phyloP scores from a whole-genome alignment of 2,888 invertebrate genomes.

The Pammene fasciana region DNA sequence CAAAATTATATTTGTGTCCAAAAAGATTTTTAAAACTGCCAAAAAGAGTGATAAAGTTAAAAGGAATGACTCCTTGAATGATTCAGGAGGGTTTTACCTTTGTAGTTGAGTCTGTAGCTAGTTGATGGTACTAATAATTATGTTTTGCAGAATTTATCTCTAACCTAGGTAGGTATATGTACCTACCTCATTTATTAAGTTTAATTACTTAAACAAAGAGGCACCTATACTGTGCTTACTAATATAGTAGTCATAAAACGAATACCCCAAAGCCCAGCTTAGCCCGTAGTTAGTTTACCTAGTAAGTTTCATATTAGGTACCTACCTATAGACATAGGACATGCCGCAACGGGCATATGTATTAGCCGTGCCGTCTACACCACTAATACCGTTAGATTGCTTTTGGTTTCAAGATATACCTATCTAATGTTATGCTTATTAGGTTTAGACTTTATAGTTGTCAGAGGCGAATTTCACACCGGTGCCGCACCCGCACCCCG shows the following conservation, averaged over 20 bases:
- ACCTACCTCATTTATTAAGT: too few species aligned
- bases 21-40: slow-evolving; percentile 32
- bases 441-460: background rate
- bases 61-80: slow-evolving; percentile 33
- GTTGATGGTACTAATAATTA: too few species aligned
- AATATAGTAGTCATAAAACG: too few species aligned
- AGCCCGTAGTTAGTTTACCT: too few species aligned
- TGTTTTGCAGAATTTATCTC: too few species aligned
- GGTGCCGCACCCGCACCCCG: too few species aligned
- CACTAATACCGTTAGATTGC: background rate
- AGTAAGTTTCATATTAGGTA: background rate
- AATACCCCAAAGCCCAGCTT: too few species aligned
- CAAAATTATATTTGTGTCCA: slow-evolving; percentile 32
- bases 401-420: background rate
- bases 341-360: too few species aligned
- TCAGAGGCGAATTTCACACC: too few species aligned
- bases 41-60: slow-evolving; percentile 35
- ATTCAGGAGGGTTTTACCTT: slow-evolving; percentile 33
- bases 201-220: too few species aligned
- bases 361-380: background rate
- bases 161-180: too few species aligned
- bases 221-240: too few species aligned
- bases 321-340: background rate
- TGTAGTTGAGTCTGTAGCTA: slow-evolving; percentile 31
- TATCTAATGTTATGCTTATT: background rate